phyloP scores from a whole-genome alignment of 1,140 invertebrate genomes.

The Chionoecetes opilio region DNA sequence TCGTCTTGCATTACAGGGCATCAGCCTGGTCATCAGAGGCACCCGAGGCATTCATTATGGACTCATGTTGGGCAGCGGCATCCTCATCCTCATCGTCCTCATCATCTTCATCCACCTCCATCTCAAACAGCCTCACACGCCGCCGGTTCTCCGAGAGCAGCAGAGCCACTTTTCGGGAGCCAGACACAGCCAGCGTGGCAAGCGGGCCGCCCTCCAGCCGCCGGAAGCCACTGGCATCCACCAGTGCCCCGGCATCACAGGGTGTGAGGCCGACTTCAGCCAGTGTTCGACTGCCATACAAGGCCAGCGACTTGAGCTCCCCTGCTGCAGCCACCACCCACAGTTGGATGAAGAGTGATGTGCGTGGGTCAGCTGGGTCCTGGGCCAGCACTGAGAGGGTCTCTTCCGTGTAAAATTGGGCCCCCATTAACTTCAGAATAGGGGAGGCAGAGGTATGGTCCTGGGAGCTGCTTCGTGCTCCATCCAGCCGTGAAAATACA shows the following conservation, averaged over 20 bases:
- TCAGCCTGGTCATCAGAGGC: conserved; percentile 74
- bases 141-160: conserved; percentile 91
- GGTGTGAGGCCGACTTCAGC: conserved; percentile 72
- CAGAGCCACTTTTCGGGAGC: conserved; percentile 93
- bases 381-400: conserved; percentile 70
- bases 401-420: conserved; percentile 72
- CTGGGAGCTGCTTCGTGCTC: conserved; percentile 33
- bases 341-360: conserved; percentile 74
- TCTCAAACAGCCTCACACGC: conserved; percentile 94
- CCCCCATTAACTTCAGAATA: conserved; percentile 67
- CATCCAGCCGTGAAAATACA: conserved; percentile 72
- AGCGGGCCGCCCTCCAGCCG: conserved; percentile 83
- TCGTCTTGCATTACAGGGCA: not conserved
- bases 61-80: conserved; percentile 67
- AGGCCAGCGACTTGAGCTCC: conserved; percentile 62
- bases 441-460: conserved; percentile 48
- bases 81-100: conserved; percentile 90
- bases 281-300: conserved; percentile 63
- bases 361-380: conserved; percentile 66
- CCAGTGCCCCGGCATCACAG: conserved; percentile 81
- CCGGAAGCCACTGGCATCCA: conserved; percentile 82
- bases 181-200: conserved; percentile 90
- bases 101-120: conserved; percentile 94
- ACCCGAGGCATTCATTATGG: conserved; percentile 74
- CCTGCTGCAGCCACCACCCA: conserved; percentile 65